Evolutionary conservation across 2,888 invertebrate species (phyloP).

Genomic region (Cordilura impudica): DNA sequence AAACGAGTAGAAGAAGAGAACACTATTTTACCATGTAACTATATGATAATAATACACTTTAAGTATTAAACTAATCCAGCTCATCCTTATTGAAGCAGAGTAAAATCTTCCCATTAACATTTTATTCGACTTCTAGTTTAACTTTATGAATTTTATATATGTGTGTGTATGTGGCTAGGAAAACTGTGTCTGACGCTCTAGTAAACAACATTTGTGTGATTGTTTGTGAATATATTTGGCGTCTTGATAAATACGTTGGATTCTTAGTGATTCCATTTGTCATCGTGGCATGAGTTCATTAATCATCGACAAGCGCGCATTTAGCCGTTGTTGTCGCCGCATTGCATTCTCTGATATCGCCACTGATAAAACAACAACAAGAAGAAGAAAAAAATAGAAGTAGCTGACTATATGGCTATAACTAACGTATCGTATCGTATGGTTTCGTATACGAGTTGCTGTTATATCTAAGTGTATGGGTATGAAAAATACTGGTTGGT

Average conservation of each 20-base stretch:
- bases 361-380: slow-evolving; percentile 41
- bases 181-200: background rate
- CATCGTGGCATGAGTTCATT: slow-evolving; percentile 70
- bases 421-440: slow-evolving; percentile 27
- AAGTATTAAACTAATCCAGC: slow-evolving; percentile 43
- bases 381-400: slow-evolving; percentile 2
- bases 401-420: slow-evolving; percentile 25
- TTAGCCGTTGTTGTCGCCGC: slow-evolving; percentile 55
- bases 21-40: slow-evolving; percentile 7
- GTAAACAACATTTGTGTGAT: background rate
- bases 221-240: slow-evolving; percentile 50
- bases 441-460: background rate
- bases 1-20: background rate
- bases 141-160: background rate
- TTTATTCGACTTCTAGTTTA: background rate
- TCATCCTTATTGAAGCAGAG: slow-evolving; percentile 32
- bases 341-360: slow-evolving; percentile 54
- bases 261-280: slow-evolving; percentile 71
- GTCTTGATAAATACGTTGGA: slow-evolving; percentile 69
- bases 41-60: slow-evolving; percentile 1
- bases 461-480: slow-evolving; percentile 8
- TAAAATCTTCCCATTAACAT: background rate
- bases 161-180: background rate
- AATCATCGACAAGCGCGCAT: slow-evolving; percentile 66
- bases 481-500: slow-evolving; percentile 29